Evolutionary conservation across 2,888 invertebrate species (phyloP).

Genomic region (Hypomecis punctinalis): DNA sequence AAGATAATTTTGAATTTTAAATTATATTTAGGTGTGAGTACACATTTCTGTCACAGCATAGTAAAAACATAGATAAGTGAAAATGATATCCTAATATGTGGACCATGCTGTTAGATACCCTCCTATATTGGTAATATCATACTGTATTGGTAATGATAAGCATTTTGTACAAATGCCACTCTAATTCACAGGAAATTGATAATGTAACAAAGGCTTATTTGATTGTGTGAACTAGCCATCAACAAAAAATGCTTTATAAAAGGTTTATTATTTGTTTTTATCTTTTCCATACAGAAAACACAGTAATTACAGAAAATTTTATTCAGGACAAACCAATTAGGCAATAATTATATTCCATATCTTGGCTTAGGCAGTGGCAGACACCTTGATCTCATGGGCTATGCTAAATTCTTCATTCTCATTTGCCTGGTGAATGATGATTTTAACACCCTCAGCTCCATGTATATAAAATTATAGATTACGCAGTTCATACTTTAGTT

Average conservation of each 20-base stretch:
- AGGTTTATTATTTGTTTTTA: too few relatives aligned
- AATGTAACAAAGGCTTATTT: conserved; percentile 15
- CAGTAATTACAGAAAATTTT: too few relatives aligned
- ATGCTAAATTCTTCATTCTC: too few relatives aligned
- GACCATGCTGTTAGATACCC: conserved; percentile 5
- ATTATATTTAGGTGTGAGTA: neutral
- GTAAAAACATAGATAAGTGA: conserved; percentile 16
- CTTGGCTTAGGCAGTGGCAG: too few relatives aligned
- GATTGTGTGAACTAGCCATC: conserved; percentile 7
- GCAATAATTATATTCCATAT: too few relatives aligned
- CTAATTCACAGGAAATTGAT: conserved; percentile 9
- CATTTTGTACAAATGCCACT: conserved; percentile 16
- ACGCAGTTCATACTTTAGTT: too few relatives aligned
- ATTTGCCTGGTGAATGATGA: too few relatives aligned
- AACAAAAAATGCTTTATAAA: neutral
- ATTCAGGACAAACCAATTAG: too few relatives aligned
- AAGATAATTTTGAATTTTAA: neutral
- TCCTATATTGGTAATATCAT: conserved; percentile 12
- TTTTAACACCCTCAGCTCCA: too few relatives aligned
- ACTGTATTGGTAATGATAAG: conserved; percentile 15
- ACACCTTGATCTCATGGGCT: too few relatives aligned
- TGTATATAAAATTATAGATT: too few relatives aligned
- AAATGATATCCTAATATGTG: conserved; percentile 19
- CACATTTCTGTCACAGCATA: conserved; percentile 7
- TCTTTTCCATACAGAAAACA: too few relatives aligned